A percentile compares a stretch with the other conserved stretches of the same genome.
phyloP scores from a whole-genome alignment of 1,140 invertebrate species.

The Cherax quadricarinatus region DNA sequence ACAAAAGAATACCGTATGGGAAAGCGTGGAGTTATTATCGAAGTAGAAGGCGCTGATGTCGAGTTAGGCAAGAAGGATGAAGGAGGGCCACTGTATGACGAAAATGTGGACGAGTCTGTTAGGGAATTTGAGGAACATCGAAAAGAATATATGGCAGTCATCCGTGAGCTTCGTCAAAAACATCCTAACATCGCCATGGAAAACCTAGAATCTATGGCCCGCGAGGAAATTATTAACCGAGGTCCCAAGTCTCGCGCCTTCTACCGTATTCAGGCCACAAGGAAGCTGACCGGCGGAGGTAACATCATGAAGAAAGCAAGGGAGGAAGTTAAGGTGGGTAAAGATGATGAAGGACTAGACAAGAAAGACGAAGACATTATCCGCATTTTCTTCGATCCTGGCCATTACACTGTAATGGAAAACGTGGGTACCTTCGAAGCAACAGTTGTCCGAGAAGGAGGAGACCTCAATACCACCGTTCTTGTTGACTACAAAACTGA shows the following conservation, averaged over 20 bases:
- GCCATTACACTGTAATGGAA: conserved; percentile 98
- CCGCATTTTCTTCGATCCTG: conserved; percentile 94
- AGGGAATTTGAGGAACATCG: conserved; percentile 94
- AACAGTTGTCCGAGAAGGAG: conserved; percentile 88
- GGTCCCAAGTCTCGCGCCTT: conserved; percentile 98
- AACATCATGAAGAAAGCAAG: conserved; percentile 94
- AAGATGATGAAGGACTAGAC: conserved; percentile 81
- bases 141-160: conserved; percentile 92
- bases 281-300: conserved; percentile 96
- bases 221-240: conserved; percentile 93
- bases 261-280: conserved; percentile 97
- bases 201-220: conserved; percentile 94
- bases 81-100: conserved; percentile 78
- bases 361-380: conserved; percentile 81
- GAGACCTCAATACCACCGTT: conserved; percentile 86
- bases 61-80: conserved; percentile 82
- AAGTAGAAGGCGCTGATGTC: conserved; percentile 86
- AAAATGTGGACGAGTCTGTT: conserved; percentile 84
- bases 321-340: conserved; percentile 81
- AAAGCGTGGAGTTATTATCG: conserved; percentile 92
- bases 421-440: conserved; percentile 97
- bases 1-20: conserved; percentile 95
- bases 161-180: conserved; percentile 92
- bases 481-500: conserved; percentile 96
- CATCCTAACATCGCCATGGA: conserved; percentile 86